Percentiles rank a stretch among this genome's conserved stretches.
Evolutionary conservation across 2,797 vertebrate genomes (phyloP).

Genomic region (Cetoscarus ocellatus): DNA sequence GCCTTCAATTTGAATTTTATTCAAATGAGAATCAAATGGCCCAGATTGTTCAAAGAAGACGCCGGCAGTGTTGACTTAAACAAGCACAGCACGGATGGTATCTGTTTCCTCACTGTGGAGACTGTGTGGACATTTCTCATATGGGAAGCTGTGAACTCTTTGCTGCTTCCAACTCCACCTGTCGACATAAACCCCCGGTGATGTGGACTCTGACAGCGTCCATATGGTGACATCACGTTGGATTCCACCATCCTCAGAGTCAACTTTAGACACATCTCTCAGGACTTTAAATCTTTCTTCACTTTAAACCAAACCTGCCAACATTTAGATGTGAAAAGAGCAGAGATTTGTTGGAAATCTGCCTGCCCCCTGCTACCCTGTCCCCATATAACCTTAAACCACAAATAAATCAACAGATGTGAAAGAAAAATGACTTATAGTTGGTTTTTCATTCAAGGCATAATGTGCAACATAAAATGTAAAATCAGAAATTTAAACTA

Average conservation of each 20-base stretch:
- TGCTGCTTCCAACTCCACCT: conserved; percentile 14
- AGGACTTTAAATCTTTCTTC: not conserved
- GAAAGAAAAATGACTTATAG: no score
- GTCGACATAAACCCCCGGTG: conserved; percentile 23
- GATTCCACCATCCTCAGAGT: conserved; percentile 1
- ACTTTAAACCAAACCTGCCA: not conserved
- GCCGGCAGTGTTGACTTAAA: conserved; percentile 69
- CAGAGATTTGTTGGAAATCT: no score
- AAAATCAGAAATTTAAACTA: no score
- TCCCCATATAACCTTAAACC: no score
- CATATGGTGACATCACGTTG: conserved; percentile 9
- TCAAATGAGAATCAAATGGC: conserved; percentile 84
- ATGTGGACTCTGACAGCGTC: conserved; percentile 1
- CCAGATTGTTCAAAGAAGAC: conserved; percentile 81
- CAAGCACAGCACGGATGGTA: conserved; percentile 47
- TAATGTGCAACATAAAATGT: no score
- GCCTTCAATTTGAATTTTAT: conserved; percentile 82
- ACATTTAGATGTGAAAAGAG: no score
- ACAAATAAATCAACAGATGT: no score
- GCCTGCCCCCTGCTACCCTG: no score
- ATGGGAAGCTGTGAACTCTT: conserved; percentile 33
- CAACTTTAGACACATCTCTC: not conserved
- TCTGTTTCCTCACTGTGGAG: conserved; percentile 56
- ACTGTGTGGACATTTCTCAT: conserved; percentile 41
- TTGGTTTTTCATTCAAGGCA: no score